Percentiles rank a stretch among this genome's conserved stretches.
phyloP scores from a whole-genome alignment of 2,113 vertebrate species.

The Xenopus borealis region DNA sequence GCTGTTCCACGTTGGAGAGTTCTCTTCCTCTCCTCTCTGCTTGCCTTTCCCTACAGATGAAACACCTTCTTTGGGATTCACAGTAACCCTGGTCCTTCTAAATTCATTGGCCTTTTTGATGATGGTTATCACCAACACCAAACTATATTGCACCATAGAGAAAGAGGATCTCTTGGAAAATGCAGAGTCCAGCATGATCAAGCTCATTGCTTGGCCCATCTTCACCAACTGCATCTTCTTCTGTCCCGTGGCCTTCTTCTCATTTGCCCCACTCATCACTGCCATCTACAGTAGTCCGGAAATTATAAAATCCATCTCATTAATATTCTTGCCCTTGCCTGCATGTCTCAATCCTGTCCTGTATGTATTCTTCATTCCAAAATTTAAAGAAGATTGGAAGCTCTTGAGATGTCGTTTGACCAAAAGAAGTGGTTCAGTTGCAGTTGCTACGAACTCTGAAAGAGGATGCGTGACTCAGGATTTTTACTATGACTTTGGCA shows the following conservation, averaged over 20 bases:
- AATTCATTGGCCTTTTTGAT: slow-evolving; percentile 90
- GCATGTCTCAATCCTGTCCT: slow-evolving; percentile 92
- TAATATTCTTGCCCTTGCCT: slow-evolving; percentile 92
- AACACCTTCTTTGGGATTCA: slow-evolving; percentile 80
- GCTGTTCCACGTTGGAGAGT: slow-evolving; percentile 71
- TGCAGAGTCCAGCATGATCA: slow-evolving; percentile 80
- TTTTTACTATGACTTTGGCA: slow-evolving; percentile 73
- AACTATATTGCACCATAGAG: slow-evolving; percentile 92
- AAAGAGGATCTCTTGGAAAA: slow-evolving; percentile 85
- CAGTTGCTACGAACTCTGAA: slow-evolving; percentile 55
- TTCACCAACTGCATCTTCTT: slow-evolving; percentile 98
- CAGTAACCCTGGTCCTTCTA: slow-evolving; percentile 85
- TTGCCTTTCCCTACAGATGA: slow-evolving; percentile 90
- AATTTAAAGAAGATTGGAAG: slow-evolving; percentile 94
- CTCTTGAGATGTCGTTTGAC: slow-evolving; percentile 60
- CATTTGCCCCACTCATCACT: slow-evolving; percentile 85
- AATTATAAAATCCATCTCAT: slow-evolving; percentile 91
- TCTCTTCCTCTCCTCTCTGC: slow-evolving; percentile 85
- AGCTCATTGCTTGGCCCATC: slow-evolving; percentile 95
- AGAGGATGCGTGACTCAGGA: slow-evolving; percentile 67
- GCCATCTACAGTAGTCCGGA: slow-evolving; percentile 84
- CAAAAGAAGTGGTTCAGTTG: slow-evolving; percentile 56
- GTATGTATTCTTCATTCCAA: slow-evolving; percentile 93
- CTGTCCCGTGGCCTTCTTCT: slow-evolving; percentile 94
- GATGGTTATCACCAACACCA: slow-evolving; percentile 89